Conservation (phyloP, 2,888 invertebrate species). For the Trichogramma evanescens region DNA sequence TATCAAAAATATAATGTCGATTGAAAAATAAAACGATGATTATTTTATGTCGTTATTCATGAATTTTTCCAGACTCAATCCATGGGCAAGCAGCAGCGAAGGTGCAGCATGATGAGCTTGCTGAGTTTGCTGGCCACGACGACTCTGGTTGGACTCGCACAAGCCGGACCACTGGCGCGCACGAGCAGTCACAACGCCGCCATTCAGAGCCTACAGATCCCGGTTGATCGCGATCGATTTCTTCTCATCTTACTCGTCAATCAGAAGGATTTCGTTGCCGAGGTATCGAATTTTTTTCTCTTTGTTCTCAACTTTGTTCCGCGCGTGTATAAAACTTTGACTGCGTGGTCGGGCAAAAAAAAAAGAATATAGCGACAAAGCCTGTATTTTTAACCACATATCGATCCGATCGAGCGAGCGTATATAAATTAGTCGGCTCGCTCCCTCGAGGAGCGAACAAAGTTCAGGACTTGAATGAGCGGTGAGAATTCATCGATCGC, state of each 20-base stretch:
- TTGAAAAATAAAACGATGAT: neutral
- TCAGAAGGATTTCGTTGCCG: slow-evolving; percentile 30
- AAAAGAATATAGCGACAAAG: no score
- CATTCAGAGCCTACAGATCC: slow-evolving; percentile 31
- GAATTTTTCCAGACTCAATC: slow-evolving; percentile 5
- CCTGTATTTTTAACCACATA: no score
- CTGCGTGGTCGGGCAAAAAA: no score
- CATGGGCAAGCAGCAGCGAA: no score
- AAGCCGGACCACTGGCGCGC: neutral
- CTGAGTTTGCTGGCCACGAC: slow-evolving; percentile 33
- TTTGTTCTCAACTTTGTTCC: no score
- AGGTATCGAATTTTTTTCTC: slow-evolving; percentile 26
- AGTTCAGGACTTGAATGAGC: no score
- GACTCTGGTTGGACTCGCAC: slow-evolving; percentile 32
- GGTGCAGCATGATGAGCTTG: slow-evolving; percentile 33
- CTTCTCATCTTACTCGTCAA: slow-evolving; percentile 33
- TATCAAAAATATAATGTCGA: neutral
- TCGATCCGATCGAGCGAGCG: no score
- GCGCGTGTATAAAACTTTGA: no score
- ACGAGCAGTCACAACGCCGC: slow-evolving; percentile 11
- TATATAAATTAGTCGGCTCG: no score
- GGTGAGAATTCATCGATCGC: no score
- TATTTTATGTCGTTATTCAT: neutral
- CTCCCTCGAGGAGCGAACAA: no score
- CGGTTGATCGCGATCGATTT: slow-evolving; percentile 28